Conservation (phyloP, 2,797 vertebrate genomes). For the Synaphobranchus kaupii region DNA sequence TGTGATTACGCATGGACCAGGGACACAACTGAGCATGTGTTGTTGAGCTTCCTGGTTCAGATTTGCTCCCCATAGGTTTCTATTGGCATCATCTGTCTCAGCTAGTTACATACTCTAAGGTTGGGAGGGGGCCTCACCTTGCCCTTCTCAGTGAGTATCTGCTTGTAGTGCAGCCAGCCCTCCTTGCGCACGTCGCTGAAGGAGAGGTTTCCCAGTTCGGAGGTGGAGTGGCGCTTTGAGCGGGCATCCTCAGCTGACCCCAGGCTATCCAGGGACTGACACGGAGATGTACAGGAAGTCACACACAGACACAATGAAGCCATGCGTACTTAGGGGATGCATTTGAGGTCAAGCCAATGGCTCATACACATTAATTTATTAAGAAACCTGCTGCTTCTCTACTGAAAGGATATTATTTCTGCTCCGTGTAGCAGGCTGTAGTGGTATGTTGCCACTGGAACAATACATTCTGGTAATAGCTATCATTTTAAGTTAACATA, state of each 20-base stretch:
- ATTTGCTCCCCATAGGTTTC: no score
- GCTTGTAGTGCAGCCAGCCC: constrained; percentile 96
- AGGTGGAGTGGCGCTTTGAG: constrained; percentile 92
- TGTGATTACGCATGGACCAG: no score
- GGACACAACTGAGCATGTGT: no score
- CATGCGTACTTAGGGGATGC: not conserved
- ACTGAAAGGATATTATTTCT: not conserved
- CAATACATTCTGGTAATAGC: not conserved
- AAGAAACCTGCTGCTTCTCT: not conserved
- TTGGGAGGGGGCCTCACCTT: constrained; percentile 74
- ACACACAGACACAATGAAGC: constrained; percentile 25
- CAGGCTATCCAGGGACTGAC: constrained; percentile 90
- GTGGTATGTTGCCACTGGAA: not conserved
- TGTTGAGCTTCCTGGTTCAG: no score
- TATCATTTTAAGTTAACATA: not conserved
- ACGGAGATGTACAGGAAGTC: constrained; percentile 17
- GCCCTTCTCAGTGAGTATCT: constrained; percentile 96
- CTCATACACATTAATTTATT: constrained; percentile 1
- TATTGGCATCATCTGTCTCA: no score
- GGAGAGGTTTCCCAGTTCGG: constrained; percentile 87
- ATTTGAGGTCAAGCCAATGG: not conserved
- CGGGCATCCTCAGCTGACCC: constrained; percentile 84
- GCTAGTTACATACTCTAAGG: no score
- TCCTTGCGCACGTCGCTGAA: constrained; percentile 88
- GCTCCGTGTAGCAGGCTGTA: not conserved